These are phyloP conservation scores for Alca torda DNA, from an alignment of 2,797 vertebrate species.

Conservation along the genomic window DNA sequence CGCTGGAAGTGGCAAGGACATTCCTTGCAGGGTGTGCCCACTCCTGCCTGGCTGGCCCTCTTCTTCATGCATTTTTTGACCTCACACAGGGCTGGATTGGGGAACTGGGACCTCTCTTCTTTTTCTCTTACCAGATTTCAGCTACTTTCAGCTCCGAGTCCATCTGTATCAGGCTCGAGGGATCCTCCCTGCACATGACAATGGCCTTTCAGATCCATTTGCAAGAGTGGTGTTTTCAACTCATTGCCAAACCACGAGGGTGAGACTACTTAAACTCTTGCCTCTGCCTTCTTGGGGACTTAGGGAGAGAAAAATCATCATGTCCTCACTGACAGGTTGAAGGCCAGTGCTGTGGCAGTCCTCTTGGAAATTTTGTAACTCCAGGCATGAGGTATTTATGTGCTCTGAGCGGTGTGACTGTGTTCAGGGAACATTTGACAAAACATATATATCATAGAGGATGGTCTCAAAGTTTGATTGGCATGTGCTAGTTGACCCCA, in stretches of 20 bases:
- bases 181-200: slow-evolving; percentile 88
- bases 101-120: neutral
- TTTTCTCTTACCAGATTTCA: slow-evolving; percentile 70
- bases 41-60: neutral
- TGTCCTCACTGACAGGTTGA: neutral
- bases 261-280: slow-evolving; percentile 59
- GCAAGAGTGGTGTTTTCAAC: slow-evolving; percentile 89
- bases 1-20: neutral
- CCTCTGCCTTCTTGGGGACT: neutral
- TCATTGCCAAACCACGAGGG: slow-evolving; percentile 87
- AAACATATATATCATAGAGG: neutral
- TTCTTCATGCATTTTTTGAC: neutral
- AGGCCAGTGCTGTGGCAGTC: neutral
- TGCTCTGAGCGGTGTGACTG: neutral
- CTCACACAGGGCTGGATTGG: neutral
- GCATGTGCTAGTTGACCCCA: neutral
- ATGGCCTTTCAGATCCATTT: slow-evolving; percentile 92
- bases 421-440: neutral
- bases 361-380: neutral
- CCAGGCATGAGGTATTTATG: neutral
- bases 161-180: slow-evolving; percentile 93
- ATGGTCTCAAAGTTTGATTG: neutral
- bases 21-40: neutral
- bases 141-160: slow-evolving; percentile 92
- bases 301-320: neutral